Conservation (phyloP, 2,797 vertebrate genomes). For the Bradypus variegatus region DNA sequence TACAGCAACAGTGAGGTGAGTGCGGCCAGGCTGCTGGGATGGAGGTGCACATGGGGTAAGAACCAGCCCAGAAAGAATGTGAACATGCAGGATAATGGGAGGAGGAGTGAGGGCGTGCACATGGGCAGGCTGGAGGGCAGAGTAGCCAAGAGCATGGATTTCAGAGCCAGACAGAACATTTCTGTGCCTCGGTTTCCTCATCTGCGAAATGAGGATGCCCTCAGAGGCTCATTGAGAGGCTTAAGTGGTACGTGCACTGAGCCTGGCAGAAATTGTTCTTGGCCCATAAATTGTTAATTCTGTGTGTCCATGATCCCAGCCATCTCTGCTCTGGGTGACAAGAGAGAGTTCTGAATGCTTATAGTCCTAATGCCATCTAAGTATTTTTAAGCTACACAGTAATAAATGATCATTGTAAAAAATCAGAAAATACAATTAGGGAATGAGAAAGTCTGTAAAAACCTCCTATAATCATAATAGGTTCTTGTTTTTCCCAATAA, state of each 20-base stretch:
- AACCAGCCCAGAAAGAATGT: not conserved
- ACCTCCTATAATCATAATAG: not conserved
- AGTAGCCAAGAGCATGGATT: not conserved
- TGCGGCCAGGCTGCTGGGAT: not conserved
- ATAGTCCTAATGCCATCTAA: not conserved
- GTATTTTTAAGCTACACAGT: not conserved
- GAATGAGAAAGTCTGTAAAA: not conserved
- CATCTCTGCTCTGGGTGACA: not conserved
- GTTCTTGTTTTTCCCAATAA: not conserved
- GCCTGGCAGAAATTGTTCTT: too few species aligned
- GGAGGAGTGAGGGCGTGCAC: not conserved
- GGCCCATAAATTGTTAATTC: not conserved
- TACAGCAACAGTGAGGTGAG: slow-evolving; percentile 93
- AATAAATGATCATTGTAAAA: not conserved
- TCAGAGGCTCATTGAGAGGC: not conserved
- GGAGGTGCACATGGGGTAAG: not conserved
- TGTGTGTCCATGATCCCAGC: not conserved
- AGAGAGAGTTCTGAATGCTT: not conserved
- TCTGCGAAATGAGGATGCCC: not conserved
- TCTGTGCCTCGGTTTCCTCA: not conserved
- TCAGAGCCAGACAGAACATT: not conserved
- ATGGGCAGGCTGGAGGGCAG: not conserved
- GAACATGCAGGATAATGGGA: not conserved
- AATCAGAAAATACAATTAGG: not conserved
- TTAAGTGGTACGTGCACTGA: not conserved